Evolutionary conservation across 2,888 invertebrate species (phyloP), one percentile per base, ranked within the genome.

Genomic region (Tenthredo mesomela): DNA sequence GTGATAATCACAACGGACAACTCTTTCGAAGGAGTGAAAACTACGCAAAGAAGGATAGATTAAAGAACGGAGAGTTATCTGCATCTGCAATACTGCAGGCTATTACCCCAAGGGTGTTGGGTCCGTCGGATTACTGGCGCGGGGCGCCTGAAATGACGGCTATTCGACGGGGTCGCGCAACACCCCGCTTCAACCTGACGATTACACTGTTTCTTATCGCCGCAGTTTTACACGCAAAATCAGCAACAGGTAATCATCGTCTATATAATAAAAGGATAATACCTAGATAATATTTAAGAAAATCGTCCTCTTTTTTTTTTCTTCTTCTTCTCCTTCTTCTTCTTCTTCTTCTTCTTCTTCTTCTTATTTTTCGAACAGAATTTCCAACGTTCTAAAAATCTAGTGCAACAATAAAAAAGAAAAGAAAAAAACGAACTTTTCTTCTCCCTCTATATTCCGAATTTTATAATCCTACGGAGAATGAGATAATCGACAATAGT

Each of bases 141-240:
- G 89, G 89, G 89, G 88, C 91, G 91, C 91, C 90, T 91, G 92
- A 91, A 88, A 93, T 93, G 93, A 92, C 92, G 92, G 90, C 88
- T 90, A 90, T 89, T 90, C 91, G 91, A 90, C 91, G 91, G 90
- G 90, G 90, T 89, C 90, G 90, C 89, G 89, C 88, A 87, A 89
- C 90, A 90, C 91, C 90, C 89, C 90, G 90, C 84, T 90, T 88
- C 88, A 88, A 87, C 85, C 89, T 88, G 83, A 89, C 89, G 86
- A 88, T 91, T 86, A 88, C 91, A 86, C 87, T 92, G 87, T 86
- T 91, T 84, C 89, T 92, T 86, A 87, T 92, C 84, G 89, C 89
- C 90, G 29, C 86, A 91, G 85, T 83, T 89, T 88, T 91, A 15
- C 91, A 92, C 86, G 89, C 89, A 25, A 89, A 90, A 82, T 87